Evolutionary conservation across 2,888 invertebrate species (phyloP), one percentile per base, ranked within the genome.

Genomic region (Tetramorium bicarinatum): DNA sequence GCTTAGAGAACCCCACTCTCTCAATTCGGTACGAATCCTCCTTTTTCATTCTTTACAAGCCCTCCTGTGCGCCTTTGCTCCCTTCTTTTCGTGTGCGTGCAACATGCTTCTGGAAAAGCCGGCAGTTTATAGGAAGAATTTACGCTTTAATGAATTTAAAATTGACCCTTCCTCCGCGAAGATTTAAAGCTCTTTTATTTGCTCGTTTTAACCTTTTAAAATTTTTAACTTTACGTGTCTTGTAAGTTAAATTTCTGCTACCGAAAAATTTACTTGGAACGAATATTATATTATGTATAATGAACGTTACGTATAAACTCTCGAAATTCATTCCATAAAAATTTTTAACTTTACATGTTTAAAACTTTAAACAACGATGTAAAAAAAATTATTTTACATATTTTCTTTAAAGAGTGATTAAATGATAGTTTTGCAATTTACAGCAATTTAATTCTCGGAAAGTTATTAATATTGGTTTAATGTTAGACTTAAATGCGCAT

Each of bases 21-120:
- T 64, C 71, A 62, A 59, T 67, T 59, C 64, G 52, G 44, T 75
- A 18, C 44, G 44, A 64, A 29, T 54, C 44, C 49, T 44, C 44
- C 11, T 72, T 72, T 67, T 54, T 29, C 72, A 66, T 44, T 79
- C 18, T 80, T 80, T 71, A 69, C 59, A 38, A 69, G 44, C 18
- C 8, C 18, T 59, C 44, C 47, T 59, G 59, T 38, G 18, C 15
- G 25, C 29, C 34, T 41, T 52, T 34, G 66, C n/a, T 62, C 13
- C 13, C 29, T 21, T 54, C 18, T 18, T 49, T 59, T n/a, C 25
- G 54, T 41, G 38, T 67, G 25, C 49, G 18, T 61, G 25, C 21
- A 21, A 49, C n/a, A 25, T 67, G 44, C 41, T 4, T 6, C 13
- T 8, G 25, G 29, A n/a, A 77, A 34, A 77, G 11, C 4, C 25